Base-by-base conservation (phyloP, 2,888 invertebrate genomes). In the Theodoxus fluviatilis region DNA sequence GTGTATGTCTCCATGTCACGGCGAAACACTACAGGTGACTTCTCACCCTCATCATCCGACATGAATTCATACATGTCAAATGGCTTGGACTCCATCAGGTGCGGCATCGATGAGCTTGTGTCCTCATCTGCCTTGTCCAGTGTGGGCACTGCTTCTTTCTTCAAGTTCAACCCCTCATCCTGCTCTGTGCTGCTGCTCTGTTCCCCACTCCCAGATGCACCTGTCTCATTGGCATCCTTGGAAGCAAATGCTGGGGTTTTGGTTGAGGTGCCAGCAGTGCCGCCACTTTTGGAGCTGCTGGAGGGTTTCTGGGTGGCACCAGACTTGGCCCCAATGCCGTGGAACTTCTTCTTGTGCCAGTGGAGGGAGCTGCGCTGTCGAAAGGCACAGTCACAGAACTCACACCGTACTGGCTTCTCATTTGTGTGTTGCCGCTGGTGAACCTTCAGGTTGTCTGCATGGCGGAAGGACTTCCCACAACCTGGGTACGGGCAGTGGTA, bases 391-490 rank as follows among this genome's bases (percentile, higher is more conserved):
- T 80, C 79, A 78, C 86, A 87, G n/a, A 81, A 78, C 25, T 80
- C 78, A 76, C 86, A 87, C 47, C 81, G 79, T 57, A 85, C 74
- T 31, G 85, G 84, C 73, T 85, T 85, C 72, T 85, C 84, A 70
- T 83, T 83, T 28, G 84, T 84, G 76, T 87, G 86, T 67, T 83
- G 81, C 35, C 81, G 75, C 64, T 79, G 76, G 73, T 87, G 86
- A 3, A 84, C 79, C 72, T 85, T 83, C 64, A 87, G 78, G 71
- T 84, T 84, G 73, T 85, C 85, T 63, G 80, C 77, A 75, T 84
- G 85, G 35, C 84, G 78, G 75, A 85, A 86, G 4, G 83, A 83
- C 73, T 84, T 85, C n/a, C 82, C 80, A 73, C 86, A 87, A 4
- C 81, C 82, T 3, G 79, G 78, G 80, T 80, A 84, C 37, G 76